Base-by-base conservation (phyloP, 2,113 vertebrate genomes). In the Lampris megalopsis region DNA sequence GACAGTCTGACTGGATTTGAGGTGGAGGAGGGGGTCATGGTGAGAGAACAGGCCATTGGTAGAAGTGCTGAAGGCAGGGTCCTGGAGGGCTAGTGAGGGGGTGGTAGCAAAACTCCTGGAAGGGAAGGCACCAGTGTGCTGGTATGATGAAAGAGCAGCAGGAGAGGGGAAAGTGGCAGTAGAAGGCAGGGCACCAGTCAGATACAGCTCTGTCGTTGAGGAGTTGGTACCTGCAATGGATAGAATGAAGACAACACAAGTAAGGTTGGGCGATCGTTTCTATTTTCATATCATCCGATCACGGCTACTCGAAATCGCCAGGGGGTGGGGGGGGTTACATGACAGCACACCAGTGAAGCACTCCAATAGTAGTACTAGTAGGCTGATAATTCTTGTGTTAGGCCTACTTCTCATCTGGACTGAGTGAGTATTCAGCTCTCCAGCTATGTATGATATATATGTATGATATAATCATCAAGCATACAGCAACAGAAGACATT, bases 151-250 rank as follows among this genome's bases (percentile, higher is more conserved):
- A 75, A 98, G 93, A 68, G 95, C 93, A 82, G 97, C 94, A 70
- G 96, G 92, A 54, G 96, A 94, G 80, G 96, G 94, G 93, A 98
- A 97, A 4, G 97, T 96, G 94, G 96, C 96, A 91, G 97, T 95
- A 74, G 96, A 92, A 90, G 97, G 96, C 92, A 98, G 90, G 67
- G 97, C 94, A 94, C 97, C 97, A 80, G 97, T 96, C 86, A 97
- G 95, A 93, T 98, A 99, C 1, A 98, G 92, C 86, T 98, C 98
- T 70, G 97, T 92, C 84, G 95, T 90, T 75, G 97, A 97, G 72
- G 97, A 95, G 95, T 96, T 97, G 94, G 96, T 95, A 91, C 96
- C 97, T 99, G 86, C 3, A 66, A 41, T 42, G 42, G 81, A 86
- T 60, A 91, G 6, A 68, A 63, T 24, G 41, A 73, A 68, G 37